Evolutionary conservation across 2,113 vertebrate species (phyloP).

Genomic region (Pterophyllum scalare): DNA sequence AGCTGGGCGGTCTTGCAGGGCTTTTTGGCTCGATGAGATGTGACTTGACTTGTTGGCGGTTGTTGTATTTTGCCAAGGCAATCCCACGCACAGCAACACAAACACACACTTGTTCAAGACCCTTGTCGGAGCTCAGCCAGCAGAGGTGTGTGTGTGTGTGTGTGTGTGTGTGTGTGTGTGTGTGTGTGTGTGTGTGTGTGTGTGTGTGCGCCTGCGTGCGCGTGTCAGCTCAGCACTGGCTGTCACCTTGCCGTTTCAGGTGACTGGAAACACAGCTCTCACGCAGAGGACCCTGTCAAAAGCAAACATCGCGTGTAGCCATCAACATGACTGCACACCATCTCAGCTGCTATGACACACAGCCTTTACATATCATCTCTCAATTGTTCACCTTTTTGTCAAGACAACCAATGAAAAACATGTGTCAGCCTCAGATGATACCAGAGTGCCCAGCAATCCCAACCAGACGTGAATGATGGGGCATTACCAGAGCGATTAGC

Average conservation of each 20-base stretch:
- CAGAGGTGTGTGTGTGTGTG: constrained; percentile 31
- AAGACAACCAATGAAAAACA: constrained; percentile 47
- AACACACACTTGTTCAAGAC: constrained; percentile 18
- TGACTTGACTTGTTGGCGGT: constrained; percentile 70
- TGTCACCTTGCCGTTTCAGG: constrained; percentile 74
- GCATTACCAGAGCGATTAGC: constrained; percentile 80
- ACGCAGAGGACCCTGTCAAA: constrained; percentile 62
- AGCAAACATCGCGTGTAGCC: constrained; percentile 45
- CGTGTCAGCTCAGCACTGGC: constrained; percentile 52
- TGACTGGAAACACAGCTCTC: constrained; percentile 72
- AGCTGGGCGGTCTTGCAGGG: constrained; percentile 45
- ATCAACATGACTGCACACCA: constrained; percentile 38
- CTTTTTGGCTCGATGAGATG: constrained; percentile 69
- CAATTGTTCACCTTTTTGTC: constrained; percentile 54
- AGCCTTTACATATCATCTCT: constrained; percentile 51
- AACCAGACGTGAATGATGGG: constrained; percentile 75
- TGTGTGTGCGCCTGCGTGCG: no score
- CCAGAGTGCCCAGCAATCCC: constrained; percentile 54
- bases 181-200: constrained; percentile 28
- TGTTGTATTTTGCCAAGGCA: constrained; percentile 63
- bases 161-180: constrained; percentile 31
- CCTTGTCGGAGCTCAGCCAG: constrained; percentile 41
- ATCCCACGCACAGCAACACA: constrained; percentile 30
- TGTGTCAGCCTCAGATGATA: constrained; percentile 45
- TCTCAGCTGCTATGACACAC: constrained; percentile 47